Evolutionary conservation across 2,888 invertebrate genomes (phyloP), one percentile per base, ranked within the genome.

Genomic region (Cartodere bifasciata): DNA sequence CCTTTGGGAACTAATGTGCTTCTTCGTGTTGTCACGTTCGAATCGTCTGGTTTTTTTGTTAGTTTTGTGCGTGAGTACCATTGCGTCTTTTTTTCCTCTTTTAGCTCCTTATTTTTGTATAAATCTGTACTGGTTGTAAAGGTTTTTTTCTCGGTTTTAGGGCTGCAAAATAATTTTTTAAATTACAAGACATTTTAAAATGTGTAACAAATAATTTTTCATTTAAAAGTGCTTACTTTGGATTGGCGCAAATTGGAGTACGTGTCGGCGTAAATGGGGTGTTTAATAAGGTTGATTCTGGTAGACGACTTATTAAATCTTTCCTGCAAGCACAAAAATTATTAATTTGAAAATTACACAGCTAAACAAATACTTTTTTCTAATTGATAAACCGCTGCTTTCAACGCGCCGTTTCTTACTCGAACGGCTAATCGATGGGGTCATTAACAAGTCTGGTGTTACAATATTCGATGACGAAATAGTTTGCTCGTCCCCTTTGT

Each of bases 401-500:
- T 77, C 76, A 24, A 61, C 66, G 57, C 76, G 79, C 30, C 79
- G 63, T 52, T 81, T 81, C 36, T 75, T 72, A 1, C 68, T 65
- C 5, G 71, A 70, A 46, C 70, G 67, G 48, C 68, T 72, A 23
- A 72, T 50, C 16, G 71, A 64, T 1, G 79, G 76, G 4, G 75
- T 73, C 38, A 53, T 30, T 27, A 58, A 36, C 31, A 60, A 41
- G 45, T 60, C 60, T 4, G 59, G 58, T 3, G 56, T 50, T 5
- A 48, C 46, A 13, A 40, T 34, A 15, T 63, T 58, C 1, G 39
- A 31, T 13, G 45, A 43, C n/a, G n/a, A n/a, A n/a, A n/a, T n/a
- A n/a, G n/a, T n/a, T 16, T 46, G 40, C 12, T 68, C 63, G 20
- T 69, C 70, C 1, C 61, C 42, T 64, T 62, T 65, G 31, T 74